Base-by-base conservation (phyloP, 2,113 vertebrate genomes). In the Cranoglanis bouderius region DNA sequence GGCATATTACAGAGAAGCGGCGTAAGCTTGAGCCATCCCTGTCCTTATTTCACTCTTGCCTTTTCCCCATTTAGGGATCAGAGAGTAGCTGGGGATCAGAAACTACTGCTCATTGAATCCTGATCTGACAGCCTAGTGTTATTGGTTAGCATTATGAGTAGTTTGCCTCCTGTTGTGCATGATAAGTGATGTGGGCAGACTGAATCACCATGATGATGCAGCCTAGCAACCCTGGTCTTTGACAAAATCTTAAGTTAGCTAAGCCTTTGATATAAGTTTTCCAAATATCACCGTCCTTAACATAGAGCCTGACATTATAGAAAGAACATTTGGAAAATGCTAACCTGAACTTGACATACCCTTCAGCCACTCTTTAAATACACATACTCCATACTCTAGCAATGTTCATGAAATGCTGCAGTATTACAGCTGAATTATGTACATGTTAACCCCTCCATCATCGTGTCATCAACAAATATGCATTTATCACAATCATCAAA, bases 131-230 rank as follows among this genome's bases (percentile, higher is more conserved):
- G 90, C 91, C 93, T 63, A 87, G 85, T 94, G 93, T 93, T 91
- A 92, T 87, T 91, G 90, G 88, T 92, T 89, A 92, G 90, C 93
- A 91, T 93, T 94, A 94, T 93, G 92, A 92, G 92, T 91, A 92
- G 93, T 93, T 93, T 67, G 94, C 90, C 89, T 92, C 93, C 92
- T 93, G 93, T 21, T 91, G 86, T 89, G 92, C 89, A 92, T 91
- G 91, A 95, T 93, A 94, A 82, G 80, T 70, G 49, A 65, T 93
- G 93, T 92, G 93, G 92, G 90, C 84, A 90, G 90, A 67, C 57
- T 84, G 85, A 80, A 93, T 92, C 90, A 88, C 51, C 75, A 65
- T 80, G 85, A 74, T 70, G 55, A 85, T 61, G 59, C 82, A 29
- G 67, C 38, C 61, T 77, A 85, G 82, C 51, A 84, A 88, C 24